phyloP scores from a whole-genome alignment of 2,888 invertebrate species.

The Chrysomela aeneicollis region DNA sequence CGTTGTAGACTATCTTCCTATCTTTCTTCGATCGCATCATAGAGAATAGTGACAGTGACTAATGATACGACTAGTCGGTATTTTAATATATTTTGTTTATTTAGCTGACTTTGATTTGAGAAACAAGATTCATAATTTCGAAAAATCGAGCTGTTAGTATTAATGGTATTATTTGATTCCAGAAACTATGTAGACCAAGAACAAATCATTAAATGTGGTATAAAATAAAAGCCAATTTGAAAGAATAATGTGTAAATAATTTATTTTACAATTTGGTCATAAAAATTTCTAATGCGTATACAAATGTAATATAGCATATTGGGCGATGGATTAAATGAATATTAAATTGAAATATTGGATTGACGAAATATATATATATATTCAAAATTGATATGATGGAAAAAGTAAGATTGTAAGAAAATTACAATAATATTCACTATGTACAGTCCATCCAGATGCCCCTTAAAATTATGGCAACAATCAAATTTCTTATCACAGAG shows the following conservation, averaged over 20 bases:
- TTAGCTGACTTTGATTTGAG: too few species aligned
- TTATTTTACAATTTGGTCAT: neutral
- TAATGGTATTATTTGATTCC: too few species aligned
- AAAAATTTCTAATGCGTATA: neutral
- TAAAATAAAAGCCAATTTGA: neutral
- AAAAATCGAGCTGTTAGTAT: too few species aligned
- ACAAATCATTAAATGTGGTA: too few species aligned
- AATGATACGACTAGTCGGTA: neutral
- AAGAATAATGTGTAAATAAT: neutral
- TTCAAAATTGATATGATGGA: too few species aligned
- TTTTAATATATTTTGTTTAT: too few species aligned
- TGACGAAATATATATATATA: neutral
- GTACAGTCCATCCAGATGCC: neutral
- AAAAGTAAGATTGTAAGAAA: neutral
- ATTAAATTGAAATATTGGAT: too few species aligned
- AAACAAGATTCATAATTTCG: too few species aligned
- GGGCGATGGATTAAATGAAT: neutral
- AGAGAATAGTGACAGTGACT: neutral
- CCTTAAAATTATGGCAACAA: conserved; percentile 4
- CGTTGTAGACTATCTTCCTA: too few species aligned
- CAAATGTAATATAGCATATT: neutral
- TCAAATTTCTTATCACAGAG: neutral
- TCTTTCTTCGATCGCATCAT: too few species aligned
- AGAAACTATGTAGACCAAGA: too few species aligned
- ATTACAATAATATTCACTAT: too few species aligned